A percentile compares a stretch with the other conserved stretches of the same genome.
Evolutionary conservation across 1,140 invertebrate genomes (phyloP).

Genomic region (Alviniconcha marisindica): DNA sequence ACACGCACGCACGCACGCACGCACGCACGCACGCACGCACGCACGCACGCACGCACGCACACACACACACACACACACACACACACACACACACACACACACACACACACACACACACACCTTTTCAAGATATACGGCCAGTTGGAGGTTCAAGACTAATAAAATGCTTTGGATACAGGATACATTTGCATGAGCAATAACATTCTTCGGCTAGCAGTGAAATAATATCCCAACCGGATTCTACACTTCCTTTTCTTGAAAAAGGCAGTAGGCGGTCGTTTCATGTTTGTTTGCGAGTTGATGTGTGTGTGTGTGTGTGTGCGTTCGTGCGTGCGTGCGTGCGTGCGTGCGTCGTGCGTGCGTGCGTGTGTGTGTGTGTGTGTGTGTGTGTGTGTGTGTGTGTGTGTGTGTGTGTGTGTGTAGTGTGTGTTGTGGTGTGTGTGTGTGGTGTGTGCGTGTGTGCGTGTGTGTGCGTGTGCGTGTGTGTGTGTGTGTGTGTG

Average conservation of each 20-base stretch:
- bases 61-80: no score
- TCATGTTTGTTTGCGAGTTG: background rate
- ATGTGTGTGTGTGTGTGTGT: no score
- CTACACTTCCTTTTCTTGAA: background rate
- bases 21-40: no score
- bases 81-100: no score
- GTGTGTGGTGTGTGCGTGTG: background rate
- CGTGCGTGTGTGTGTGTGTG: background rate
- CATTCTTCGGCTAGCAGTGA: background rate
- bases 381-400: background rate
- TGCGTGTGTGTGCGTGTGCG: background rate
- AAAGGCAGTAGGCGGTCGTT: background rate
- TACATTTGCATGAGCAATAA: no score
- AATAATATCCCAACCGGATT: background rate
- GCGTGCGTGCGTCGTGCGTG: no score
- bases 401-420: slow-evolving; percentile 18
- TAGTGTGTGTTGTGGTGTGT: background rate
- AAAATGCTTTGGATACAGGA: no score
- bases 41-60: no score
- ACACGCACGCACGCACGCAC: no score
- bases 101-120: no score
- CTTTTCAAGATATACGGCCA: background rate
- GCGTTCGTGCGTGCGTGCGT: no score
- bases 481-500: background rate
- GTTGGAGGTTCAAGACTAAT: no score